A percentile compares a stretch with the other conserved stretches of the same genome.
These are phyloP conservation scores for Pluvianellus socialis DNA, from an alignment of 2,113 vertebrate genomes.

Conservation along the genomic window DNA sequence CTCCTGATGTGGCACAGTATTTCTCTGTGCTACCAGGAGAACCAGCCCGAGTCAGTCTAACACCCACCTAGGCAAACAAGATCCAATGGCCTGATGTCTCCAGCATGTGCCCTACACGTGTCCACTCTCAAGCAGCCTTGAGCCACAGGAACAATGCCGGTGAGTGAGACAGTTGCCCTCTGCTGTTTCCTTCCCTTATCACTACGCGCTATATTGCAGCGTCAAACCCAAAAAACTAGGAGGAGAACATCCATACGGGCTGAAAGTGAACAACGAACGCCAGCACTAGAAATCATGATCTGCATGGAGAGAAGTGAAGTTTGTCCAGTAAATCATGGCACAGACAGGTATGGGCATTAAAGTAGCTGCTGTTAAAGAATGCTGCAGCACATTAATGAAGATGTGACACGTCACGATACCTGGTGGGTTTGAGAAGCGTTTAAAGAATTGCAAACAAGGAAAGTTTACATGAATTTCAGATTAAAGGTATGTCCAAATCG, in stretches of 20 bases:
- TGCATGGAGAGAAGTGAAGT: background rate
- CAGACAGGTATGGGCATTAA: background rate
- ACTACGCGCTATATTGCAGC: background rate
- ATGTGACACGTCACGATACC: background rate
- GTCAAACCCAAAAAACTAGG: background rate
- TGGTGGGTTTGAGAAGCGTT: background rate
- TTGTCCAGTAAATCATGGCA: background rate
- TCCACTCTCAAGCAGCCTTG: background rate
- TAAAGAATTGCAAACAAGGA: background rate
- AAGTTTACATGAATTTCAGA: background rate
- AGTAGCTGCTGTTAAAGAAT: background rate
- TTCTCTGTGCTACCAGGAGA: background rate
- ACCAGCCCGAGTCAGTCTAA: background rate
- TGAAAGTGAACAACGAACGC: background rate
- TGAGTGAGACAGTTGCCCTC: background rate
- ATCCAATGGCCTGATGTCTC: background rate
- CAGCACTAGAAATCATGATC: background rate
- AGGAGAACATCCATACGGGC: background rate
- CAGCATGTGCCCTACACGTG: background rate
- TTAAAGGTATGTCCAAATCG: background rate
- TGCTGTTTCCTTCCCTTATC: background rate
- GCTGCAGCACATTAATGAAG: background rate
- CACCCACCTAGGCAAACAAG: background rate
- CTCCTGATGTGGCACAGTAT: background rate
- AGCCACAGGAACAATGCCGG: background rate